phyloP scores from a whole-genome alignment of 2,888 invertebrate genomes.

The Ichneumon xanthorius region DNA sequence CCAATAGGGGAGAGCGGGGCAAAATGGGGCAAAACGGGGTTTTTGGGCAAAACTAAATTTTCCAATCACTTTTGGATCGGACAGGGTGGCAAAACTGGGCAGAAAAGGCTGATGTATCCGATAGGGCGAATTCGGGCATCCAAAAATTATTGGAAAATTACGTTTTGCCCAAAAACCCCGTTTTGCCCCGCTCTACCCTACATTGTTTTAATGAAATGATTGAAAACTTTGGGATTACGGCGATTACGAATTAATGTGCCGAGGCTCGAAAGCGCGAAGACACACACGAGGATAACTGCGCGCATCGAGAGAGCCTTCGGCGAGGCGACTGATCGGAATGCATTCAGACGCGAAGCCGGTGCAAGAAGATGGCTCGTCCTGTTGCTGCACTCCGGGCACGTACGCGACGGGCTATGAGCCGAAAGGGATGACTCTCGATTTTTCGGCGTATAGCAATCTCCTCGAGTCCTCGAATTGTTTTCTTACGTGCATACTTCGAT shows the following conservation, averaged over 20 bases:
- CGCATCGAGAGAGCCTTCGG: conserved; percentile 3
- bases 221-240: not conserved
- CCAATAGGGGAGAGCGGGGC: too few species aligned
- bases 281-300: not conserved
- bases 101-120: too few species aligned
- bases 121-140: too few species aligned
- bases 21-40: too few species aligned
- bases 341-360: not conserved
- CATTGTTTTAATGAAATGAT: too few species aligned
- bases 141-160: too few species aligned
- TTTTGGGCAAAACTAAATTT: too few species aligned
- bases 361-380: not conserved
- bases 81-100: too few species aligned
- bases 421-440: conserved; percentile 58
- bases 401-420: conserved; percentile 13
- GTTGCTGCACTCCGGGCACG: conserved; percentile 26
- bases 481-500: conserved; percentile 61
- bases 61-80: too few species aligned
- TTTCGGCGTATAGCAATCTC: conserved; percentile 52
- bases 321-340: conserved; percentile 27
- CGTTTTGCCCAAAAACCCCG: too few species aligned
- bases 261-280: not conserved
- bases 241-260: not conserved
- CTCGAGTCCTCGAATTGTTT: conserved; percentile 44
- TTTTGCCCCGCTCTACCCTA: too few species aligned